These are phyloP conservation scores for Neotoma lepida DNA, from an alignment of 2,113 vertebrate genomes.

Conservation along the genomic window DNA sequence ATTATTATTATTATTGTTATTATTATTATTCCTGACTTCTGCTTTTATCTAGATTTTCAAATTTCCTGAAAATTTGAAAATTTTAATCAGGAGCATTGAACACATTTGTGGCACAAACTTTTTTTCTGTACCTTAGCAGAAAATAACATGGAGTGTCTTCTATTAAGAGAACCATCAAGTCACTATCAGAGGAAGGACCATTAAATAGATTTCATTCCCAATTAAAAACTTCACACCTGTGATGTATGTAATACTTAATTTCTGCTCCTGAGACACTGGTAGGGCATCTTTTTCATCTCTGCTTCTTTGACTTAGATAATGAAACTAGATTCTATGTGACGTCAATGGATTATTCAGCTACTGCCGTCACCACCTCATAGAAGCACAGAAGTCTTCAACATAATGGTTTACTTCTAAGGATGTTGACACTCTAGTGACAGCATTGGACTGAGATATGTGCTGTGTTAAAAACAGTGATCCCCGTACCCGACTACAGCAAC, in stretches of 20 bases:
- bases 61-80: neutral
- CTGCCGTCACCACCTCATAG: neutral
- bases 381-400: neutral
- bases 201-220: neutral
- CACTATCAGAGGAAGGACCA: rapidly evolving
- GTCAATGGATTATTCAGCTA: neutral
- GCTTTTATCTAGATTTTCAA: neutral
- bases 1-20: neutral
- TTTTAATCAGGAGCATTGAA: neutral
- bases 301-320: neutral
- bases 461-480: neutral
- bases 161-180: neutral
- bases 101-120: rapidly evolving
- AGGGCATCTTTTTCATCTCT: neutral
- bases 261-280: neutral
- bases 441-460: neutral
- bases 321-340: neutral
- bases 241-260: no score
- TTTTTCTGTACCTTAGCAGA: neutral
- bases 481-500: neutral
- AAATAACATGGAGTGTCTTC: neutral
- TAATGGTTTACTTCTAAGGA: neutral
- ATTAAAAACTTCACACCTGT: neutral
- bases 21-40: neutral
- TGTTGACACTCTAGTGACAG: neutral